phyloP scores from a whole-genome alignment of 2,888 invertebrate species.

The Monopis laevigella region DNA sequence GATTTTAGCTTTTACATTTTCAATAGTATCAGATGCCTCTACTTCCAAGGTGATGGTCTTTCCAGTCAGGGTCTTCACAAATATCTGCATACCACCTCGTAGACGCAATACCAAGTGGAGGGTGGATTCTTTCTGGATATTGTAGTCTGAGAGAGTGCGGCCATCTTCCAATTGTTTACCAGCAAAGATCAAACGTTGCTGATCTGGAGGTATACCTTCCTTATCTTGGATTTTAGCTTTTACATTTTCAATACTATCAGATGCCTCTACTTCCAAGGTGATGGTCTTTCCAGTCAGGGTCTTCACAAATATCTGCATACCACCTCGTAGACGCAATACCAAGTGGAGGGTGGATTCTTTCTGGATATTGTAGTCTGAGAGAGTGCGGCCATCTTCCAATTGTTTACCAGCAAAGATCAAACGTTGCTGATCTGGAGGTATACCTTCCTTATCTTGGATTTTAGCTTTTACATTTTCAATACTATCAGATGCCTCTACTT shows the following conservation, averaged over 20 bases:
- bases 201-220: conserved; percentile 28
- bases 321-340: conserved; percentile 31
- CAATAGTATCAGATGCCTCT: conserved; percentile 21
- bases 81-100: conserved; percentile 25
- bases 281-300: conserved; percentile 34
- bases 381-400: conserved; percentile 33
- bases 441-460: conserved; percentile 33
- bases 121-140: conserved; percentile 28
- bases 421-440: conserved; percentile 32
- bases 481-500: conserved; percentile 31
- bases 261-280: conserved; percentile 28
- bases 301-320: conserved; percentile 38
- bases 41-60: conserved; percentile 21
- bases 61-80: conserved; percentile 21
- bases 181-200: conserved; percentile 26
- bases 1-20: conserved; percentile 23
- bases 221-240: conserved; percentile 28
- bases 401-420: conserved; percentile 34
- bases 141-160: conserved; percentile 26
- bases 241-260: conserved; percentile 27
- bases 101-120: conserved; percentile 26
- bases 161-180: conserved; percentile 28
- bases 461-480: conserved; percentile 34
- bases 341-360: conserved; percentile 35
- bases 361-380: conserved; percentile 35